Base-by-base conservation (phyloP, 1,140 invertebrate genomes). In the Diorhabda elongata region DNA sequence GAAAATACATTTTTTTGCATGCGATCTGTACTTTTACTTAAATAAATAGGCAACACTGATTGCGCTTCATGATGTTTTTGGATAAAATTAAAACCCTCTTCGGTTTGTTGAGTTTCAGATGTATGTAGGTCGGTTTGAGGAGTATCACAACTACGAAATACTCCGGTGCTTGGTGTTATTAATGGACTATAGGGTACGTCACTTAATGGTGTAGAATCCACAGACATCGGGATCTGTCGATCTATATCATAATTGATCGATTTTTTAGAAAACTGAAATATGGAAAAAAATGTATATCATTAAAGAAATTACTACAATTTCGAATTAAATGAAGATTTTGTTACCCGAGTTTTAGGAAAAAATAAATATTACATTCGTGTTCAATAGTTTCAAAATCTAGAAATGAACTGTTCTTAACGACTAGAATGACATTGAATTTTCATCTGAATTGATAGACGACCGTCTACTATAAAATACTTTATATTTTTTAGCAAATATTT, bases 171-270 rank as follows among this genome's bases (percentile, higher is more conserved):
- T 6, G 70, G 68, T 5, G 72, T 69, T 3, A 72, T 70, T 56
- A 67, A 56, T 3, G 56, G 59, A 11, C 65, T 67, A 41, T 64
- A 67, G 8, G 69, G 68, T n/a, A 75, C 8, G 67, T 78, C 77
- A 61, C 73, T 78, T 56, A 75, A 68, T 2, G 79, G 79, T 7
- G 79, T 80, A 7, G 79, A 78, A 72, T 79, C 79, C 8, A 79
- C 72, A 2, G 78, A 79, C 78, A 78, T 79, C 9, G 77, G 76
- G 8, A 73, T 44, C 9, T 47, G 67, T 57, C 71, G 71, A 4
- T 74, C 71, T 3, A 57, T 42, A 7, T 74, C 74, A 26, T 57
- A 65, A 45, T 71, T 70, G 7, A 26, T 26, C 26, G 26, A 26
- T 26, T 26, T 26, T 26, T 26, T 26, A 26, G 26, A 26, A 26